Base-by-base conservation (phyloP, 2,888 invertebrate species). In the Thereva nobilitata region DNA sequence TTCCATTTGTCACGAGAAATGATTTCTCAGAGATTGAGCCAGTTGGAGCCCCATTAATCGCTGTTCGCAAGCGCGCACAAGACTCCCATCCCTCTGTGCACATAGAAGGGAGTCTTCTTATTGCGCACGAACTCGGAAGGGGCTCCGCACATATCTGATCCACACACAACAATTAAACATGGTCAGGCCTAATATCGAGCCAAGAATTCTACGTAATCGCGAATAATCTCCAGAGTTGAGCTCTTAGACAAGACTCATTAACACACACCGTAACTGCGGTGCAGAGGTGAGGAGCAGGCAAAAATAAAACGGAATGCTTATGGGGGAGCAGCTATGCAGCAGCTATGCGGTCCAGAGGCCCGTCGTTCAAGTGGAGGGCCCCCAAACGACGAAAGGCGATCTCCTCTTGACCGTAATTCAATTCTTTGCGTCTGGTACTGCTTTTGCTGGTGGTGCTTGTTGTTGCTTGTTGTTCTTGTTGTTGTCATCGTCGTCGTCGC, bases 1-100 rank as follows among this genome's bases (percentile, higher is more conserved):
- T 70, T 70, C 70, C 64, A 70, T 70, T 70, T 70, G 70, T 70
- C 70, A 70, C 70, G 70, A 70, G 56, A 70, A 70, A 70, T 70
- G 70, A 70, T 70, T 66, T 67, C 66, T 59, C 42, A 57, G 49
- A 69, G 61, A 69, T 67, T 66, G 64, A 67, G 56, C 6, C 64
- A 40, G 45, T 38, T 10, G 50, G 59, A 57, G 66, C 66, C 65
- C 64, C 64, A 67, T 67, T 69, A 69, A 64, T 69, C 64, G 52
- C 6, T 9, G 53, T 64, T 52, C 53, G 53, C 53, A 64, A 10
- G 44, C 64, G 44, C 53, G 49, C 53, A 64, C 50, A 23, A 47
- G 5, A 4, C 2, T 53, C 44, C 53, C 42, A 37, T 23, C 12
- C 8, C 7, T 12, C 38, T 34, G 35, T 35, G 12, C 38, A 44